phyloP scores from a whole-genome alignment of 1,140 invertebrate species.

The Ooceraea biroi region DNA sequence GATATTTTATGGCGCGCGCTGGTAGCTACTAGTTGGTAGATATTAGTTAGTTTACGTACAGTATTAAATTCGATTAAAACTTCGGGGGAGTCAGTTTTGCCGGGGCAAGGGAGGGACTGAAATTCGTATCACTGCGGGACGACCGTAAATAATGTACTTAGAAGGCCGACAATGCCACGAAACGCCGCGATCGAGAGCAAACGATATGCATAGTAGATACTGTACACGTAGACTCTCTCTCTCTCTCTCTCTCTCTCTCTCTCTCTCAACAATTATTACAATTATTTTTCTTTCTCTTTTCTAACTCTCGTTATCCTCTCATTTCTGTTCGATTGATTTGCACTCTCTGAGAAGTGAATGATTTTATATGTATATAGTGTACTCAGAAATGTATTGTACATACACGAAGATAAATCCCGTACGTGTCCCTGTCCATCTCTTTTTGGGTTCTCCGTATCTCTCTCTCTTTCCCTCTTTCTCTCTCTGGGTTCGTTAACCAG shows the following conservation, averaged over 20 bases:
- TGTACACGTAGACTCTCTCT: not conserved
- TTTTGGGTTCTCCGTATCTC: not conserved
- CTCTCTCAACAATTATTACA: not conserved
- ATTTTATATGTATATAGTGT: not conserved
- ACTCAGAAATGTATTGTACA: slow-evolving; percentile 42
- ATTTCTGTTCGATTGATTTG: slow-evolving; percentile 25
- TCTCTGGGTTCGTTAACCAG: not conserved
- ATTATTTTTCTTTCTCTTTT: slow-evolving; percentile 3
- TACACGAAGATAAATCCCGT: not conserved
- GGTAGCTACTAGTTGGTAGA: slow-evolving; percentile 36
- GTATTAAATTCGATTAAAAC: slow-evolving; percentile 59
- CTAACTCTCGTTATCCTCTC: not conserved
- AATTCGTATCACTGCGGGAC: slow-evolving; percentile 37
- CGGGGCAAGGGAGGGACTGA: not conserved
- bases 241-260: too few relatives aligned
- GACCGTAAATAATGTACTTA: slow-evolving; percentile 38
- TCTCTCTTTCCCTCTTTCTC: not conserved
- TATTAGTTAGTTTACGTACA: slow-evolving; percentile 50
- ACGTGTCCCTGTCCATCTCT: not conserved
- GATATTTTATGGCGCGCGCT: slow-evolving; percentile 38
- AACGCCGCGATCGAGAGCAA: not conserved
- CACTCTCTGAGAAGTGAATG: not conserved
- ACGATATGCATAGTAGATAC: slow-evolving; percentile 11
- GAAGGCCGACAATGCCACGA: slow-evolving; percentile 17
- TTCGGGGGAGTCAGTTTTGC: slow-evolving; percentile 16